phyloP scores from a whole-genome alignment of 2,888 invertebrate species.

The Pelosia muscerda region DNA sequence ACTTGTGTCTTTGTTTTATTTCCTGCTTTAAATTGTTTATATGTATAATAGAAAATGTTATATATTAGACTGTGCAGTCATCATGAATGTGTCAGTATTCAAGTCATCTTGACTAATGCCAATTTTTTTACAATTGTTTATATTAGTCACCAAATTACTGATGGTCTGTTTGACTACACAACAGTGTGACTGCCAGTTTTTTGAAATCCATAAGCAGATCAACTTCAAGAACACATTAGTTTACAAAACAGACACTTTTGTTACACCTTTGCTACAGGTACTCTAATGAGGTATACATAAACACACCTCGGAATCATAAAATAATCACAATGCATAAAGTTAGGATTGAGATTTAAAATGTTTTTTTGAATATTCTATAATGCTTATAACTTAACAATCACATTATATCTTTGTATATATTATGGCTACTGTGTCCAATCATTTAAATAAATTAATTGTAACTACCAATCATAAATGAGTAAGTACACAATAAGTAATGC shows the following conservation, averaged over 20 bases:
- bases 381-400: neutral
- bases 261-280: neutral
- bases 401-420: slow-evolving; percentile 2
- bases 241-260: slow-evolving; percentile 2
- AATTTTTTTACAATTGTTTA: neutral
- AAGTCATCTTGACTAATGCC: neutral
- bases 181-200: neutral
- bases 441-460: neutral
- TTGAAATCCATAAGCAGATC: neutral
- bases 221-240: neutral
- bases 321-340: neutral
- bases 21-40: neutral
- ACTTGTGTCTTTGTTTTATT: neutral
- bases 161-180: neutral
- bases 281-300: neutral
- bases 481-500: slow-evolving; percentile 1
- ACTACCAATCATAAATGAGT: neutral
- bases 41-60: neutral
- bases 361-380: neutral
- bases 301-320: neutral
- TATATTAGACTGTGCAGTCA: neutral
- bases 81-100: neutral
- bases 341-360: neutral
- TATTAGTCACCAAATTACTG: too few species aligned
- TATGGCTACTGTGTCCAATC: neutral